Evolutionary conservation across 2,888 invertebrate species (phyloP), one percentile per base, ranked within the genome.

Genomic region (Piscicola geometra): DNA sequence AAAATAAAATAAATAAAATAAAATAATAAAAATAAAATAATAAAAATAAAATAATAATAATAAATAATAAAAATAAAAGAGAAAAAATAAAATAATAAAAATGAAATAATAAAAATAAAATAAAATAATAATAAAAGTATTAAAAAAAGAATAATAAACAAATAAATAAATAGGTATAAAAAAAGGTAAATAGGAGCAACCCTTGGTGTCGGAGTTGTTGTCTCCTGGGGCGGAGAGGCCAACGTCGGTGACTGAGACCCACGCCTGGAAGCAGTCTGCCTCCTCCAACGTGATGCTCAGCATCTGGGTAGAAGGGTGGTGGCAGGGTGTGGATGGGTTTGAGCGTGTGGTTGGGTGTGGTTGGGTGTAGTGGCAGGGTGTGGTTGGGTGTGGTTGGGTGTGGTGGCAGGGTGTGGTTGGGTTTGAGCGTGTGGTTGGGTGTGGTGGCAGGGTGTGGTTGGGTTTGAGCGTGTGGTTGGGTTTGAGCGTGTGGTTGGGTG

Each of bases 251-350:
- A 95, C 93, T 71, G 97, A 95, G 1, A 99, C 94, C 99, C 99
- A 99, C 0, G 99, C 97, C 52, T 95, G 91, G 82, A 99, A 92
- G 85, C 97, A 98, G 85, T 99, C 99, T 0, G 93, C 92, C 87
- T 99, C 99, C 85, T 99, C 99, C 81, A 99, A 88, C 83, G 98
- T 97, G 84, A 99, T 94, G 12, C 97, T 97, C 82, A 98, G 88
- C 93, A 98, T 93, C 92, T 93, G 76, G 5, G 50, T 28, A 21
- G 18, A 35, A 30, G 28, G 21, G 60, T 18, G 25, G 25, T 56
- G 21, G 21, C n/a, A 5, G 25, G 9, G 50, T n/a, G n/a, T n/a
- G n/a, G n/a, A n/a, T n/a, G n/a, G n/a, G n/a, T 15, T 41, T 41
- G 5, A 41, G 41, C n/a, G n/a, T n/a, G n/a, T 41, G 41, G 41